Evolutionary conservation across 1,140 invertebrate genomes (phyloP).

Genomic region (Euborellia annulipes): DNA sequence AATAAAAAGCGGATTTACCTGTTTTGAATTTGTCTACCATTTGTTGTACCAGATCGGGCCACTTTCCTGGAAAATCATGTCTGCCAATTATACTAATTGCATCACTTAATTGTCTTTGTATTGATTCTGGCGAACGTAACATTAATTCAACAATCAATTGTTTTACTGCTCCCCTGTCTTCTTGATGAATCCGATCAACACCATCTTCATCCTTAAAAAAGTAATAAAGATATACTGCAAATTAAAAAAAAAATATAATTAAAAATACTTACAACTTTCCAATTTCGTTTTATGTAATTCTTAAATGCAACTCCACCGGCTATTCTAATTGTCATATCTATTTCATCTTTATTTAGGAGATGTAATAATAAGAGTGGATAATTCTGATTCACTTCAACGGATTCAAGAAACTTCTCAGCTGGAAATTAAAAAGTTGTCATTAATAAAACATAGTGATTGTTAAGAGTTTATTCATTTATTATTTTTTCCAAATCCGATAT

Average conservation of each 20-base stretch:
- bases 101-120: slow-evolving; percentile 91
- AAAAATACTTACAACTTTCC: slow-evolving; percentile 58
- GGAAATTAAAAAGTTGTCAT: slow-evolving; percentile 23
- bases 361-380: slow-evolving; percentile 76
- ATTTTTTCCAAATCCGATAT: too few relatives aligned
- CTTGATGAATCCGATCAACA: slow-evolving; percentile 59
- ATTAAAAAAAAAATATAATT: background rate
- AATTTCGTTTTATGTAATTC: slow-evolving; percentile 92
- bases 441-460: too few relatives aligned
- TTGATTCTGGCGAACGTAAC: slow-evolving; percentile 73
- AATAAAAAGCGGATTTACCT: slow-evolving; percentile 25
- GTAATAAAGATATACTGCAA: slow-evolving; percentile 9
- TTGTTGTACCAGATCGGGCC: slow-evolving; percentile 75
- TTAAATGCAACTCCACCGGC: slow-evolving; percentile 89
- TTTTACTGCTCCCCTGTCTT: slow-evolving; percentile 69
- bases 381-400: slow-evolving; percentile 78
- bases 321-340: slow-evolving; percentile 65
- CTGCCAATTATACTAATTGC: slow-evolving; percentile 89
- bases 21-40: slow-evolving; percentile 85
- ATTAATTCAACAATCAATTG: slow-evolving; percentile 79
- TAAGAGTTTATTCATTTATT: too few relatives aligned
- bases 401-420: slow-evolving; percentile 88
- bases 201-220: slow-evolving; percentile 54
- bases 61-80: slow-evolving; percentile 87
- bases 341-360: slow-evolving; percentile 61